phyloP scores from a whole-genome alignment of 1,140 invertebrate species.

The Drosophila pachea region DNA sequence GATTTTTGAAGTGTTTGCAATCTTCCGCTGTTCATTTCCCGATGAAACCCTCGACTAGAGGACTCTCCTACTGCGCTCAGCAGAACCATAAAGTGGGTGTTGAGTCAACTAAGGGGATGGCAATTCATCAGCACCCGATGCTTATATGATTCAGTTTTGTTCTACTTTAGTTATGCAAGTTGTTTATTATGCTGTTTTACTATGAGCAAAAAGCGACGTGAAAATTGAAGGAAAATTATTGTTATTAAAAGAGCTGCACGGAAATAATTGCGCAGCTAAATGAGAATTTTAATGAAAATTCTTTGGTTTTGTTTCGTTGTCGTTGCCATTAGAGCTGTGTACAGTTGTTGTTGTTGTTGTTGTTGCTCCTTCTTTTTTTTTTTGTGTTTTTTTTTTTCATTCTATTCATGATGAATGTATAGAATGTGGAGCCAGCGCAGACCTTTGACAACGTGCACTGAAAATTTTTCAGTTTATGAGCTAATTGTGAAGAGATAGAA shows the following conservation, averaged over 20 bases:
- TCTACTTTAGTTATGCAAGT: constrained; percentile 33
- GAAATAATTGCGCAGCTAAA: constrained; percentile 75
- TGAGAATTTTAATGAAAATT: constrained; percentile 75
- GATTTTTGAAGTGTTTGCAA: too few relatives aligned
- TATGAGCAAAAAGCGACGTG: constrained; percentile 39
- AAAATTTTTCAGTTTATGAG: not conserved
- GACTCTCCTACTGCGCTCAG: too few relatives aligned
- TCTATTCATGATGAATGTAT: too few relatives aligned
- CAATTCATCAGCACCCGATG: constrained; percentile 53
- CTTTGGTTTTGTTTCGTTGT: constrained; percentile 54
- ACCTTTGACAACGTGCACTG: not conserved
- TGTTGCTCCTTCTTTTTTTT: constrained; percentile 7
- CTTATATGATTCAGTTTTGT: constrained; percentile 49
- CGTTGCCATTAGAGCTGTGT: constrained; percentile 10
- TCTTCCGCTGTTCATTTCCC: too few relatives aligned
- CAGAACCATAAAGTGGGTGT: too few relatives aligned
- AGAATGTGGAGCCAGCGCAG: not conserved
- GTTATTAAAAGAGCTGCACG: constrained; percentile 74
- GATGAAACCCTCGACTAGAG: too few relatives aligned
- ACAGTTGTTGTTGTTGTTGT: constrained; percentile 6
- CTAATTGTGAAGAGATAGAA: not conserved
- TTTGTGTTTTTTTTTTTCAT: not conserved
- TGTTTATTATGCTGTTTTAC: not conserved
- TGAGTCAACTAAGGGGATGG: too few relatives aligned
- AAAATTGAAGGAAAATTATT: constrained; percentile 73